These are phyloP conservation scores for Scelioninae gen. 2 DNA, from an alignment of 2,888 invertebrate species.

Conservation along the genomic window DNA sequence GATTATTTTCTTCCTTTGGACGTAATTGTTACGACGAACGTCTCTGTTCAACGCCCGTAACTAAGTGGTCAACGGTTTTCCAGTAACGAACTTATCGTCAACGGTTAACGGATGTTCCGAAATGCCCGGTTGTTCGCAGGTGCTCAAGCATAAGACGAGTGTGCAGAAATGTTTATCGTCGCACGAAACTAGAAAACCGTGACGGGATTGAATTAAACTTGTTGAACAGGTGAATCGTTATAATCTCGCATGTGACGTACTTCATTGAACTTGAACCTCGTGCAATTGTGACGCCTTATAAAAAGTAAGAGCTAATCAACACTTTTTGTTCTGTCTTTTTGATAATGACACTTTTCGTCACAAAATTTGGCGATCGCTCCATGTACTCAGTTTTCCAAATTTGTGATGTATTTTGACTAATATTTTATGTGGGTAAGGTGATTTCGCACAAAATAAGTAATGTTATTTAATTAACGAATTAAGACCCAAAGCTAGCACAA, in stretches of 20 bases:
- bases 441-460: no score
- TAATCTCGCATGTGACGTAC: constrained; percentile 43
- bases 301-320: no score
- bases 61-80: constrained; percentile 56
- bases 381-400: no score
- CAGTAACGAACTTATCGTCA: constrained; percentile 62
- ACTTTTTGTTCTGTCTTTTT: no score
- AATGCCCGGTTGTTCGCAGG: constrained; percentile 65
- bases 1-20: constrained; percentile 9
- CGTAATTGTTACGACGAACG: constrained; percentile 20
- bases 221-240: constrained; percentile 62
- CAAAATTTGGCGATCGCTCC: no score
- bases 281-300: constrained; percentile 8
- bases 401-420: no score
- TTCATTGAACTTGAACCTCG: constrained; percentile 42
- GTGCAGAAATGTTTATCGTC: constrained; percentile 56
- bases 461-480: no score
- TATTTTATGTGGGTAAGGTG: no score
- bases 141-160: constrained; percentile 58
- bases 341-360: no score
- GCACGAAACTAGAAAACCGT: constrained; percentile 56
- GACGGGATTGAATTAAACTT: constrained; percentile 51
- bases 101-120: constrained; percentile 64
- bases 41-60: constrained; percentile 32
- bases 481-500: no score